phyloP scores from a whole-genome alignment of 2,888 invertebrate genomes.

The Eristalis tenax region DNA sequence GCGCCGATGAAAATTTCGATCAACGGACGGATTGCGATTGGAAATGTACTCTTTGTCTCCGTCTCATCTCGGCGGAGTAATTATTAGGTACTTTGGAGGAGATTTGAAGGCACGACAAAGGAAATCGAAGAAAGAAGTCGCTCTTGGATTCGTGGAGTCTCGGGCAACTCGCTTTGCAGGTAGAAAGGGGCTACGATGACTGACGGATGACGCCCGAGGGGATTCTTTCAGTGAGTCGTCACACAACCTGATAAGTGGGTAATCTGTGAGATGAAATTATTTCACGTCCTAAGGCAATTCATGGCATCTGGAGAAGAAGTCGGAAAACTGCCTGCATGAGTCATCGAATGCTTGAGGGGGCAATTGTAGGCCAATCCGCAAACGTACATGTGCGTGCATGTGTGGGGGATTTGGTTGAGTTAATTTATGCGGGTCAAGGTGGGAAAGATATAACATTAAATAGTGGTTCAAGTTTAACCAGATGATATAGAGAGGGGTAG shows the following conservation, averaged over 20 bases:
- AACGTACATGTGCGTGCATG: not conserved
- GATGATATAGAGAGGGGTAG: not conserved
- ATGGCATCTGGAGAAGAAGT: not conserved
- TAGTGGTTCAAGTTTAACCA: not conserved
- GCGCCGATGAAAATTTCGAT: constrained; percentile 35
- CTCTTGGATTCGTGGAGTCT: not conserved
- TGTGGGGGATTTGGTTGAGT: constrained; percentile 29
- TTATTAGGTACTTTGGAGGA: constrained; percentile 3
- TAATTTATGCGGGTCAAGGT: constrained; percentile 63
- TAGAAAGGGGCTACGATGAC: not conserved
- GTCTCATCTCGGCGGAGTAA: constrained; percentile 13
- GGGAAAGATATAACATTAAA: constrained; percentile 3
- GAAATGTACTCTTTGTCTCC: not conserved
- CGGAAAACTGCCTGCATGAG: constrained; percentile 18
- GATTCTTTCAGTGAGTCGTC: constrained; percentile 21
- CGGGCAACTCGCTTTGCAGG: not conserved
- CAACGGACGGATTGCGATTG: constrained; percentile 1
- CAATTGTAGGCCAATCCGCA: constrained; percentile 39
- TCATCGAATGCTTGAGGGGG: constrained; percentile 40
- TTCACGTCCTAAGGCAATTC: not conserved
- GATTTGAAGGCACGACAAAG: not conserved
- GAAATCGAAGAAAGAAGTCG: not conserved
- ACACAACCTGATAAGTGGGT: constrained; percentile 13
- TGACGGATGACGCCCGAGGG: constrained; percentile 2
- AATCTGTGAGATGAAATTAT: constrained; percentile 30